Evolutionary conservation across 1,140 invertebrate species (phyloP), one percentile per base, ranked within the genome.

Genomic region (Galleria mellonella): DNA sequence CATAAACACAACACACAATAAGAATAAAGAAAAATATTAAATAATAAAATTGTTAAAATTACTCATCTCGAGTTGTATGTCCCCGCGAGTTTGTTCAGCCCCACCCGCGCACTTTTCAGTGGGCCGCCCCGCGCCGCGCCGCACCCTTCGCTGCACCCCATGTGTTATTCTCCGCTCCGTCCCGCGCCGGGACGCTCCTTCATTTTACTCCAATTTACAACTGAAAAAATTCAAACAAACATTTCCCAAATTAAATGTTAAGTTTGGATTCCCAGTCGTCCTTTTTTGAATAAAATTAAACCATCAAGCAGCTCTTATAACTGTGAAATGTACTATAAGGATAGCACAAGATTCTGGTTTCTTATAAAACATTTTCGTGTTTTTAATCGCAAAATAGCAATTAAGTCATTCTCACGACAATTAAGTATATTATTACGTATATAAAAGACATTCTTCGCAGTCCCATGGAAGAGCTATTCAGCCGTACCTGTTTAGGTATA

Each of bases 181-280:
- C 81, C 76, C 77, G 78, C 72, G 55, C 56, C 71, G 76, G 82
- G 74, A 81, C 76, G 73, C 71, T 84, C 73, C 78, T 85, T 83
- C 78, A 85, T 85, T 79, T 79, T 76, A 83, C 78, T 82, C 71
- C 77, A 83, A 79, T 85, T 85, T 85, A 79, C 69, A 82, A 79
- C 72, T 78, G 72, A 85, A 83, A 81, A 82, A 76, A 77, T 72
- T 83, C 67, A 75, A 77, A 75, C 65, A 81, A 78, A 83, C 68
- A 78, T 75, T 73, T 58, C 55, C 45, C 57, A 67, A 68, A 71
- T 61, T 66, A 56, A 62, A 66, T 66, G 41, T 56, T 51, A 55
- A 49, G 47, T 47, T n/a, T n/a, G n/a, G 39, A 42, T 9, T 39
- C 31, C 32, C 43, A 15, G 11, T 38, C 17, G 23, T n/a, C 15